A percentile compares a stretch with the other conserved stretches of the same genome.
phyloP scores from a whole-genome alignment of 2,113 vertebrate genomes.

The Dipodomys spectabilis region DNA sequence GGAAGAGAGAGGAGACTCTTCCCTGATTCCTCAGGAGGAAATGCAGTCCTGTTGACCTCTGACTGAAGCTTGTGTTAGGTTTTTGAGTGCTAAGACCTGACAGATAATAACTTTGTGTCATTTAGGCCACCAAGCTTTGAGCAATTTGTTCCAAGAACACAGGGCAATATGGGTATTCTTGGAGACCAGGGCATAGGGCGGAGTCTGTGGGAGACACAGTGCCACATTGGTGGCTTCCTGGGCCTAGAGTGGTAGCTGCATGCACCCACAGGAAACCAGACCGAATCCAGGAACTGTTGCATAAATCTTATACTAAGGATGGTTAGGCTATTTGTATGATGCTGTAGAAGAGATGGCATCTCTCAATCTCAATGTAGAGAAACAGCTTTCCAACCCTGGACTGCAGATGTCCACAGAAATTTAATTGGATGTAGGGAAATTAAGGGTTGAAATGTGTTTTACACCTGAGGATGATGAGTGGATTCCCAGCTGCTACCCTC shows the following conservation, averaged over 20 bases:
- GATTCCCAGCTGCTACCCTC: neutral
- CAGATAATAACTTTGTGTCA: neutral
- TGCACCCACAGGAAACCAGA: neutral
- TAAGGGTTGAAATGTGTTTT: neutral
- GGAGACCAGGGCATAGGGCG: neutral
- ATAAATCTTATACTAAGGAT: too few species aligned
- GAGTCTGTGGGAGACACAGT: neutral
- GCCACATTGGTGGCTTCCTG: fast-evolving
- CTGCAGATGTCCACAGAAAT: neutral
- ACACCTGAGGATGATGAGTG: neutral
- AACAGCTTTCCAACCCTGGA: neutral
- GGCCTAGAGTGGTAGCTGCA: too few species aligned
- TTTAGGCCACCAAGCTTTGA: neutral
- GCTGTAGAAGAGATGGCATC: neutral
- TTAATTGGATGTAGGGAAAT: neutral
- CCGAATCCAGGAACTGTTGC: neutral
- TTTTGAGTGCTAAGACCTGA: fast-evolving
- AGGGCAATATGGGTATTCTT: neutral
- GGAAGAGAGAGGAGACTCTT: neutral
- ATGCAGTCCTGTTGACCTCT: neutral
- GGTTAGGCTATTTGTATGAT: neutral
- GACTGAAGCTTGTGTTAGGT: neutral
- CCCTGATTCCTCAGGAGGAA: neutral
- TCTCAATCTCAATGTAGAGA: fast-evolving
- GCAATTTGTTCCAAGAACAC: neutral